Evolutionary conservation across 2,888 invertebrate genomes (phyloP).

Genomic region (Quadroppia sp.): DNA sequence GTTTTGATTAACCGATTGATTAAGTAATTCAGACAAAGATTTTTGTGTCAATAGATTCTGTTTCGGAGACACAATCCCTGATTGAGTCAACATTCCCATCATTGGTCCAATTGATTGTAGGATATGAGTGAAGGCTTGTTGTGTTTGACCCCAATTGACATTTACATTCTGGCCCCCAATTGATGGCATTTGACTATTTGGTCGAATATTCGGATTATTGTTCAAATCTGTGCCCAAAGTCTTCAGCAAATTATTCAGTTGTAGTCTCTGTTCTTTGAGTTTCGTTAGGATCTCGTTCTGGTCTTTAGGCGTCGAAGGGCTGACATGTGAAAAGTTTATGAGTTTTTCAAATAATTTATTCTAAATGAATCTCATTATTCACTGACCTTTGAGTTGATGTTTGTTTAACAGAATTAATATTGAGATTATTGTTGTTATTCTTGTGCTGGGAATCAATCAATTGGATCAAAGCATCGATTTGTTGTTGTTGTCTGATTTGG

Average conservation of each 20-base stretch:
- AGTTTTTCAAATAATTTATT: too few relatives aligned
- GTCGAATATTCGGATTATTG: neutral
- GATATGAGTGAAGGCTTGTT: neutral
- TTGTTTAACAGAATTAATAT: neutral
- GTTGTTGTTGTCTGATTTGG: slow-evolving; percentile 21
- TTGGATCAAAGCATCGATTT: slow-evolving; percentile 11
- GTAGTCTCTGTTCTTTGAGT: slow-evolving; percentile 32
- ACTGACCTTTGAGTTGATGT: slow-evolving; percentile 15
- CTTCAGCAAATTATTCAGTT: slow-evolving; percentile 21
- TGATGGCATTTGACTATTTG: neutral
- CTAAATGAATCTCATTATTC: neutral
- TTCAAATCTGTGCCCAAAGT: slow-evolving; percentile 21
- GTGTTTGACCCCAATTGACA: neutral
- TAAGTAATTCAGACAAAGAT: slow-evolving; percentile 28
- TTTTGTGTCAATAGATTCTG: neutral
- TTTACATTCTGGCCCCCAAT: neutral
- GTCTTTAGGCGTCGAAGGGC: neutral
- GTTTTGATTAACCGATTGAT: neutral
- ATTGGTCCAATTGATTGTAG: slow-evolving; percentile 16
- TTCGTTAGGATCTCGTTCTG: neutral
- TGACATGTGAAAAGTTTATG: too few relatives aligned
- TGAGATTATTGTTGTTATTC: neutral
- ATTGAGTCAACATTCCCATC: slow-evolving; percentile 1
- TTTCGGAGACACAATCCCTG: neutral
- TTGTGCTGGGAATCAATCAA: slow-evolving; percentile 12